Evolutionary conservation across 2,797 vertebrate species (phyloP).

Genomic region (Phyllotis vaccarum): DNA sequence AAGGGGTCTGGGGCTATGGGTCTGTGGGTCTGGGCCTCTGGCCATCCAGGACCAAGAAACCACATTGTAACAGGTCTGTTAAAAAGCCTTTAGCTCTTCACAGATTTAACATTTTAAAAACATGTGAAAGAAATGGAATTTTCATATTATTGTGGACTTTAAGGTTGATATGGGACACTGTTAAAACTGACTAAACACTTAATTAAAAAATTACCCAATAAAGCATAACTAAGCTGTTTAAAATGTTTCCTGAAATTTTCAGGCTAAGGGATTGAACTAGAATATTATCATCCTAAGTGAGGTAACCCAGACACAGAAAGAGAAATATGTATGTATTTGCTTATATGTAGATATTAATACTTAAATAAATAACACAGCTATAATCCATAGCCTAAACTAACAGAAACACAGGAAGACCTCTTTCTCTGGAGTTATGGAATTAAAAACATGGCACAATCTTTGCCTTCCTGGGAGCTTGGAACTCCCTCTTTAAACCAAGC

Average conservation of each 20-base stretch:
- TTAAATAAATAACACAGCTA: background rate
- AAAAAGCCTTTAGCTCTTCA: too few species aligned
- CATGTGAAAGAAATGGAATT: conserved; percentile 8
- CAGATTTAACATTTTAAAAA: too few species aligned
- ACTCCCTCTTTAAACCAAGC: too few species aligned
- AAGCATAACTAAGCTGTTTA: background rate
- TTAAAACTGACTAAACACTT: background rate
- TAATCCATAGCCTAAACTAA: background rate
- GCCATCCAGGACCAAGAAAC: too few species aligned
- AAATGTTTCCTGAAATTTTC: background rate
- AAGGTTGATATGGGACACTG: background rate
- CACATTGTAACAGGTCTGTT: too few species aligned
- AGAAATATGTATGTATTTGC: background rate
- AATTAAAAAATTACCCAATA: background rate
- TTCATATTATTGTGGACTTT: background rate
- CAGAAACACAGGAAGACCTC: too few species aligned
- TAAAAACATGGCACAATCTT: too few species aligned
- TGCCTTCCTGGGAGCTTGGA: too few species aligned
- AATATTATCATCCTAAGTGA: background rate
- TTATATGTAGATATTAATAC: background rate
- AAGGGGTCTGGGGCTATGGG: too few species aligned
- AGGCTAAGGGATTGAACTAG: background rate
- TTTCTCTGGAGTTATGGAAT: too few species aligned
- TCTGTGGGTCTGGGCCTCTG: too few species aligned
- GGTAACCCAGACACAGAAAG: background rate